Conservation (phyloP, 2,797 vertebrate species). For the Premnoplex brunnescens region DNA sequence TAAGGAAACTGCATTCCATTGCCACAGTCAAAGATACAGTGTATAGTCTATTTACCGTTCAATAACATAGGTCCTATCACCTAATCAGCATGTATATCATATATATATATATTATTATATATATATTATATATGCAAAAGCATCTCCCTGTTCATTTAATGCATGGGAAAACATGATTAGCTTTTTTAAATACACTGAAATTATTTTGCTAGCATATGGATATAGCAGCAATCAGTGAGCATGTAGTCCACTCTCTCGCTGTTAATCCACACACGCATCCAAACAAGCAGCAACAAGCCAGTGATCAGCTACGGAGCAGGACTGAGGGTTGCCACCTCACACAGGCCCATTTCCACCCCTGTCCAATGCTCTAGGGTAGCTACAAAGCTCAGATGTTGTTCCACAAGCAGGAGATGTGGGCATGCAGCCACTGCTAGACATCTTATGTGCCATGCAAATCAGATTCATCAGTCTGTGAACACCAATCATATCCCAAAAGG, state of each 20-base stretch:
- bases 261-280: not conserved
- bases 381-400: not conserved
- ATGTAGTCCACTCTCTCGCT: not conserved
- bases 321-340: not conserved
- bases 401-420: not conserved
- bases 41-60: not conserved
- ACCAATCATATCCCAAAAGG: not conserved
- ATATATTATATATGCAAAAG: not conserved
- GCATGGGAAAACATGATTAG: not conserved
- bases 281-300: not conserved
- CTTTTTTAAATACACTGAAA: accelerated
- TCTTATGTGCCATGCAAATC: not conserved
- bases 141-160: not conserved
- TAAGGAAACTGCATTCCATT: not conserved
- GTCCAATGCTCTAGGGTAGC: accelerated
- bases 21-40: not conserved
- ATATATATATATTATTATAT: not conserved
- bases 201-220: not conserved
- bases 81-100: not conserved
- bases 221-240: accelerated
- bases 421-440: accelerated
- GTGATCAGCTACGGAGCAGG: not conserved
- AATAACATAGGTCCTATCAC: not conserved
- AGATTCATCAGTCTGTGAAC: not conserved
- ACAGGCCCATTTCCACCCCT: not conserved